Evolutionary conservation across 37 sponge, comb jelly and placozoan genomes (phyloP).

Genomic region (Theonella swinhoei): DNA sequence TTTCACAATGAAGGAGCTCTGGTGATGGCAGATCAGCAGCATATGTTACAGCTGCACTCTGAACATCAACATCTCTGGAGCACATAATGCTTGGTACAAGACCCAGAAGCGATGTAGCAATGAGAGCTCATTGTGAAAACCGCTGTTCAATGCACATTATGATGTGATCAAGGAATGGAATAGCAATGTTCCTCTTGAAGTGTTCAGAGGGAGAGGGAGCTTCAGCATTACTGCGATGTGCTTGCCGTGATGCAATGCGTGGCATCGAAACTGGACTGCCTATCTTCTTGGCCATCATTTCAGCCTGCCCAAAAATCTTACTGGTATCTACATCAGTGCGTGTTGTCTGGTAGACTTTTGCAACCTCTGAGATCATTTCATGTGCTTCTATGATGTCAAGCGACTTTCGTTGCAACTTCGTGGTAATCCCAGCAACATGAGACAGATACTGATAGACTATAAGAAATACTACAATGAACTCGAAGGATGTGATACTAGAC

Average conservation of each 20-base stretch:
- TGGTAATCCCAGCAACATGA: constrained; percentile 28
- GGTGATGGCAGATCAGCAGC: constrained; percentile 44
- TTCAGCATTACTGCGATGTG: constrained; percentile 9
- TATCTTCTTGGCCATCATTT: constrained; percentile 1
- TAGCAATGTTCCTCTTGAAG: constrained; percentile 31
- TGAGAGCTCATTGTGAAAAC: constrained; percentile 7
- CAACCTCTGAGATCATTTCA: not conserved
- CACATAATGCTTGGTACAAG: constrained; percentile 39
- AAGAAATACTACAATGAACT: constrained; percentile 23
- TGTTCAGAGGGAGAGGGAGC: not conserved
- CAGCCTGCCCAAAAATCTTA: constrained; percentile 2
- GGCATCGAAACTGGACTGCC: no score
- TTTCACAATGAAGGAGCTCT: constrained; percentile 25
- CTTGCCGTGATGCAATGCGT: not conserved
- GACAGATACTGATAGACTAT: constrained; percentile 20
- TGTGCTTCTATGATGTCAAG: constrained; percentile 16
- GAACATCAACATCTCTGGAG: not conserved
- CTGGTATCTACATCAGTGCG: not conserved
- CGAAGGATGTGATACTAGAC: not conserved
- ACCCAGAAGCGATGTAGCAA: constrained; percentile 31
- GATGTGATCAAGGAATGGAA: constrained; percentile 51
- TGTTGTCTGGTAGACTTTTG: not conserved
- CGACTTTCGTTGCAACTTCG: constrained; percentile 26
- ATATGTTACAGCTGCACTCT: not conserved
- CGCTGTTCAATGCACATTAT: constrained; percentile 11